phyloP scores from a whole-genome alignment of 2,888 invertebrate species.

The Leptarthrus brevirostris region DNA sequence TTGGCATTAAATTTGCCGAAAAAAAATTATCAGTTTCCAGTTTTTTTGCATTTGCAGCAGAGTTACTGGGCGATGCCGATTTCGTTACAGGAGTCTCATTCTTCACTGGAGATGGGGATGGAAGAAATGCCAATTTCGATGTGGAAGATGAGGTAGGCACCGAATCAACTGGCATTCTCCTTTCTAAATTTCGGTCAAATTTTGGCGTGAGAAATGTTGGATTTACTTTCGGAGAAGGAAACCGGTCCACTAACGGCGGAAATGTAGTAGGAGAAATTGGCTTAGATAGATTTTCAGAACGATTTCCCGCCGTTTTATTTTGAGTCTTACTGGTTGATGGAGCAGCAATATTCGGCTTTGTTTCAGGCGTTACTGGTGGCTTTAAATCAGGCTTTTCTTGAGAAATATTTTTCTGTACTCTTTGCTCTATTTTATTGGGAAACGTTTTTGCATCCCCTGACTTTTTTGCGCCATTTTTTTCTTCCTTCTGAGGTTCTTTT shows the following conservation, averaged over 20 bases:
- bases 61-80: constrained; percentile 41
- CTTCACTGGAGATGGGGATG: constrained; percentile 61
- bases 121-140: constrained; percentile 52
- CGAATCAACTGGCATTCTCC: constrained; percentile 54
- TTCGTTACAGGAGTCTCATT: constrained; percentile 54
- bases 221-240: constrained; percentile 66
- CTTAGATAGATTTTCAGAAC: constrained; percentile 58
- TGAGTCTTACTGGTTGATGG: constrained; percentile 52
- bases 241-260: constrained; percentile 64
- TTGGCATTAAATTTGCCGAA: constrained; percentile 66
- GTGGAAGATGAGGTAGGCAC: constrained; percentile 41
- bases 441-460: background rate
- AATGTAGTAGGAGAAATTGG: constrained; percentile 64
- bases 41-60: constrained; percentile 54
- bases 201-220: constrained; percentile 66
- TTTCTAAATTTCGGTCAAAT: constrained; percentile 61
- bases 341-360: background rate
- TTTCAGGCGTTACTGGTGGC: background rate
- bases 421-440: background rate
- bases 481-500: constrained; percentile 54
- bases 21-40: constrained; percentile 61
- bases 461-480: constrained; percentile 10
- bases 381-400: background rate
- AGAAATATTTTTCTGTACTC: background rate
- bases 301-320: constrained; percentile 38